phyloP scores from a whole-genome alignment of 2,888 invertebrate species.

The Trilocha varians region DNA sequence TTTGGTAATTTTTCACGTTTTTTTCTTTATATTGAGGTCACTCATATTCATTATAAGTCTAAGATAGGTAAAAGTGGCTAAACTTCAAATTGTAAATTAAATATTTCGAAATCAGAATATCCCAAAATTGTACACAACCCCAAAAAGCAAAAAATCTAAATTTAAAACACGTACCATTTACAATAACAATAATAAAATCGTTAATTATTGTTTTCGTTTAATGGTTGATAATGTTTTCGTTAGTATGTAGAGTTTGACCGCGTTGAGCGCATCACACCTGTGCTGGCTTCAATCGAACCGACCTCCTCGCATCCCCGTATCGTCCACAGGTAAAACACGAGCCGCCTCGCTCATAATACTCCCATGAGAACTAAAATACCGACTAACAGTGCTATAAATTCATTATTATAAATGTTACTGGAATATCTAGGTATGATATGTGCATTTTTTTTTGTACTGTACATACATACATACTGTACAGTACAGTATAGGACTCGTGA shows the following conservation, averaged over 20 bases:
- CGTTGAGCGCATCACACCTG: constrained; percentile 56
- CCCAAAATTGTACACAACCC: neutral
- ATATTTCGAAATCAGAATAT: no score
- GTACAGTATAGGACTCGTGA: no score
- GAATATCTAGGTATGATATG: no score
- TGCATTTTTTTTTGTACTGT: no score
- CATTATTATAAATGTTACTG: no score
- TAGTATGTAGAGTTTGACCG: constrained; percentile 15
- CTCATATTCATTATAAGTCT: no score
- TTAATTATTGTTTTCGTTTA: neutral
- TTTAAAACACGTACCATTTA: neutral
- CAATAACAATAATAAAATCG: neutral
- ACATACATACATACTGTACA: no score
- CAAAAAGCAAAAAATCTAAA: neutral
- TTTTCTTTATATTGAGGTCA: no score
- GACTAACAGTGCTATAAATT: constrained; percentile 15
- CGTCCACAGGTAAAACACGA: constrained; percentile 40
- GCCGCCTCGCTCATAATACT: constrained; percentile 50
- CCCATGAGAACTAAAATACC: constrained; percentile 57
- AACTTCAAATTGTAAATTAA: no score
- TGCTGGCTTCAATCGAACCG: constrained; percentile 53
- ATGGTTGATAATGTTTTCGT: neutral
- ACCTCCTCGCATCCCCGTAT: constrained; percentile 20
- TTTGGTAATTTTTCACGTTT: no score
- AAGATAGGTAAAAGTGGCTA: no score